Evolutionary conservation across 2,888 invertebrate genomes (phyloP).

Genomic region (Empis stercorea): DNA sequence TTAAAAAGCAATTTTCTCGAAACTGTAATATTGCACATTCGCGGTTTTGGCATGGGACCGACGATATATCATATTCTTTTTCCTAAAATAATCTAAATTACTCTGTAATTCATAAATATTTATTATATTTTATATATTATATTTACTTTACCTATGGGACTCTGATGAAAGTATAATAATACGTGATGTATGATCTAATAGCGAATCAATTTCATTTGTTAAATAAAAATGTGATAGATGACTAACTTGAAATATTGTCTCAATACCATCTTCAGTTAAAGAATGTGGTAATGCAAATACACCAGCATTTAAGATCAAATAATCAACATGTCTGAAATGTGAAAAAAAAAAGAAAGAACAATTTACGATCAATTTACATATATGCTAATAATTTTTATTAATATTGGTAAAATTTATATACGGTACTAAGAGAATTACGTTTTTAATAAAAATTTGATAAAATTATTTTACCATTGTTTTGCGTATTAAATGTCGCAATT

Average conservation of each 20-base stretch:
- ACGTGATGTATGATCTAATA: constrained; percentile 54
- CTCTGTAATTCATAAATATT: constrained; percentile 25
- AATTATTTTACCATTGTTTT: too few relatives aligned
- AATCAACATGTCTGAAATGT: constrained; percentile 48
- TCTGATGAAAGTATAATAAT: constrained; percentile 81
- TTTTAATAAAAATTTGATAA: too few relatives aligned
- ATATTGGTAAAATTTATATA: too few relatives aligned
- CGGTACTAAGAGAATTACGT: too few relatives aligned
- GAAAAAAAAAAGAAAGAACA: neutral
- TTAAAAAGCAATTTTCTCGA: too few relatives aligned
- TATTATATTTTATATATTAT: neutral
- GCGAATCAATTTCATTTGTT: constrained; percentile 56
- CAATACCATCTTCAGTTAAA: constrained; percentile 61
- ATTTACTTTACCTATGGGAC: constrained; percentile 47
- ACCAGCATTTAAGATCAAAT: constrained; percentile 70
- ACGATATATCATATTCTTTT: too few relatives aligned
- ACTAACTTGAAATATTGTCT: constrained; percentile 76
- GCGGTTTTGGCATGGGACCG: too few relatives aligned
- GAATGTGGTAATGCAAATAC: constrained; percentile 62
- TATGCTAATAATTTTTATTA: too few relatives aligned
- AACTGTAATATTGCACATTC: too few relatives aligned
- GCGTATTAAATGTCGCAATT: too few relatives aligned
- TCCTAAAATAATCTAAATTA: too few relatives aligned
- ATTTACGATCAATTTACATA: too few relatives aligned
- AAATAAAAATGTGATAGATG: constrained; percentile 73